Evolutionary conservation across 2,797 vertebrate species (phyloP).

Genomic region (Varecia variegata): DNA sequence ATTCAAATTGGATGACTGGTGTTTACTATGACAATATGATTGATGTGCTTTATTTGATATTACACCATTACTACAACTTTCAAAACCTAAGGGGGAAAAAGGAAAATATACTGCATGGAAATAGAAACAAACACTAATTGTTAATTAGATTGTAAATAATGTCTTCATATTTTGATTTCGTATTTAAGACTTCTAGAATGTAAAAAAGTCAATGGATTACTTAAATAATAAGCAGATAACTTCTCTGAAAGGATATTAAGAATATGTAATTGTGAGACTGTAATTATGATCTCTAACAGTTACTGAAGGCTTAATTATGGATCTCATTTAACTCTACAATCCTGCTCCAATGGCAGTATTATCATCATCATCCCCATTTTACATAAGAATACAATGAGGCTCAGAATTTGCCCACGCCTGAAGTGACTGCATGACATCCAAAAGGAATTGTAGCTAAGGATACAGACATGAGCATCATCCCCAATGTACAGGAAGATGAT

Average conservation of each 20-base stretch:
- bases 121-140: neutral
- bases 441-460: too few relatives aligned
- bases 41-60: constrained; percentile 93
- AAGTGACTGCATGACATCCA: neutral
- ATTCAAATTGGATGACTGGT: constrained; percentile 88
- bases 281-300: neutral
- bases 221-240: neutral
- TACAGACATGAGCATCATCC: neutral
- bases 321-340: neutral
- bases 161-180: neutral
- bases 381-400: neutral
- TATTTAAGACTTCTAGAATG: neutral
- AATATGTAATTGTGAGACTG: neutral
- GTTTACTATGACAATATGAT: constrained; percentile 94
- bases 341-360: neutral
- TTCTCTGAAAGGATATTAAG: neutral
- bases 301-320: neutral
- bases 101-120: neutral
- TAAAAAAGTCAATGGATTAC: neutral
- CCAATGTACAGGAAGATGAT: neutral
- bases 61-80: constrained; percentile 98
- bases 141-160: neutral
- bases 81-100: constrained; percentile 87
- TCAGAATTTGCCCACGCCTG: neutral
- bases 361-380: neutral